Evolutionary conservation across 2,797 vertebrate genomes (phyloP).

Genomic region (Philypnodon macrostomus): DNA sequence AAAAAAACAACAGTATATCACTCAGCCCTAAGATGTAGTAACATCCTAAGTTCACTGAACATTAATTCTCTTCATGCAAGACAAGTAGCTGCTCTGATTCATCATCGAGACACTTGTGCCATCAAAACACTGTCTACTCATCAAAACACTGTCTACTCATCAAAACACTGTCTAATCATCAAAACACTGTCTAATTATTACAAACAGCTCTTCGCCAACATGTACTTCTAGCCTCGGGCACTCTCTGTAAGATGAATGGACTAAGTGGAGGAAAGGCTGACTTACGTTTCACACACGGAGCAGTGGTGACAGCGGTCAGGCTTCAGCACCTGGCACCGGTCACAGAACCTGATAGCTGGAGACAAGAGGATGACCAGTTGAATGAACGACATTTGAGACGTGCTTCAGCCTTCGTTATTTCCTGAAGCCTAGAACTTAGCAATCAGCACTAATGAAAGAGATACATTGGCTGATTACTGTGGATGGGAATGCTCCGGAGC

Average conservation of each 20-base stretch:
- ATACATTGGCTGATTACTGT: slow-evolving; percentile 48
- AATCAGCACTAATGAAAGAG: slow-evolving; percentile 66
- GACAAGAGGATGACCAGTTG: slow-evolving; percentile 52
- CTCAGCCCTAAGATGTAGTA: background rate
- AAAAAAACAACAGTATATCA: too few species aligned
- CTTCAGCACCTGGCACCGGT: slow-evolving; percentile 95
- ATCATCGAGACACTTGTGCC: slow-evolving; percentile 23
- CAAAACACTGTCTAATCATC: too few species aligned
- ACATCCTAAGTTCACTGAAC: background rate
- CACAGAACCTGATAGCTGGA: slow-evolving; percentile 94
- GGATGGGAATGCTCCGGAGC: slow-evolving; percentile 26
- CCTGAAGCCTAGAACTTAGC: slow-evolving; percentile 45
- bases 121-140: too few species aligned
- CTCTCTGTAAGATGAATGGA: slow-evolving; percentile 41
- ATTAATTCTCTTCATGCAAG: slow-evolving; percentile 1
- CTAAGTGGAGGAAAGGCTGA: slow-evolving; percentile 54
- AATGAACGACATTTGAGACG: slow-evolving; percentile 60
- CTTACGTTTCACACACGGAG: slow-evolving; percentile 96
- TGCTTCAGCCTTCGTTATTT: slow-evolving; percentile 51
- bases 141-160: too few species aligned
- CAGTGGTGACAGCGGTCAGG: slow-evolving; percentile 98
- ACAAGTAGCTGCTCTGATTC: slow-evolving; percentile 36
- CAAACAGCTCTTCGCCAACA: slow-evolving; percentile 18
- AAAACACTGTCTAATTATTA: slow-evolving; percentile 59
- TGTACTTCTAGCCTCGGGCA: slow-evolving; percentile 40